A percentile compares a stretch with the other conserved stretches of the same genome.
phyloP scores from a whole-genome alignment of 2,888 invertebrate genomes.

The Drosophila anomelani region DNA sequence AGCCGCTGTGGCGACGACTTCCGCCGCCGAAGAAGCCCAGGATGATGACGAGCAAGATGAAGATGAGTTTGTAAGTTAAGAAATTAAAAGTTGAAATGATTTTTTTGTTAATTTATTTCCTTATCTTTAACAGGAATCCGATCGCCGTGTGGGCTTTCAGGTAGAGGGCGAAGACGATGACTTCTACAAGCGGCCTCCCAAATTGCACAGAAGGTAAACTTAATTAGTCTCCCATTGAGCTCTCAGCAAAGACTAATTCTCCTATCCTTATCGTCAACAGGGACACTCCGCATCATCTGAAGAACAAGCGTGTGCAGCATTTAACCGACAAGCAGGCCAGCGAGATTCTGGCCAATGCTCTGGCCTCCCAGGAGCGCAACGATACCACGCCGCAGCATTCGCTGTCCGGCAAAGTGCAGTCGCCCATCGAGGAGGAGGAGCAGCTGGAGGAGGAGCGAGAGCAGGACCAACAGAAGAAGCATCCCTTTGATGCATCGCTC shows the following conservation, averaged over 20 bases:
- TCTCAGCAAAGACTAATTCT: background rate
- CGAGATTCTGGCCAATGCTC: slow-evolving; percentile 86
- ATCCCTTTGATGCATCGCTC: slow-evolving; percentile 77
- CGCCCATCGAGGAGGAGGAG: slow-evolving; percentile 82
- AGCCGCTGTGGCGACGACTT: slow-evolving; percentile 23
- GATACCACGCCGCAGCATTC: slow-evolving; percentile 67
- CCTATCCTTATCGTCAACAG: slow-evolving; percentile 87
- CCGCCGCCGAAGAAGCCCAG: slow-evolving; percentile 80
- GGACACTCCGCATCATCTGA: slow-evolving; percentile 99
- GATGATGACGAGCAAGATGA: slow-evolving; percentile 89
- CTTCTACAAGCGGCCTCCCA: slow-evolving; percentile 84
- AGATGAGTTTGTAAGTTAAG: slow-evolving; percentile 87
- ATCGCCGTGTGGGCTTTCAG: slow-evolving; percentile 88
- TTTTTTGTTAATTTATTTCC: background rate
- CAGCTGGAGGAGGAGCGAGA: slow-evolving; percentile 67
- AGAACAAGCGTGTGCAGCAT: slow-evolving; percentile 96
- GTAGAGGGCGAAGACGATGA: slow-evolving; percentile 85
- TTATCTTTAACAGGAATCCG: slow-evolving; percentile 84
- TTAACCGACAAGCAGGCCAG: slow-evolving; percentile 89
- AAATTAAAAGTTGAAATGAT: background rate
- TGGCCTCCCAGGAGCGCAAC: slow-evolving; percentile 81
- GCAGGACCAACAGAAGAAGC: slow-evolving; percentile 48
- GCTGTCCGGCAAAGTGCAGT: slow-evolving; percentile 75
- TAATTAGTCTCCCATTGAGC: background rate
- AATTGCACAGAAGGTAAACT: slow-evolving; percentile 84